Conservation (phyloP, 2,888 invertebrate genomes). For the Epinotia brunnichana region DNA sequence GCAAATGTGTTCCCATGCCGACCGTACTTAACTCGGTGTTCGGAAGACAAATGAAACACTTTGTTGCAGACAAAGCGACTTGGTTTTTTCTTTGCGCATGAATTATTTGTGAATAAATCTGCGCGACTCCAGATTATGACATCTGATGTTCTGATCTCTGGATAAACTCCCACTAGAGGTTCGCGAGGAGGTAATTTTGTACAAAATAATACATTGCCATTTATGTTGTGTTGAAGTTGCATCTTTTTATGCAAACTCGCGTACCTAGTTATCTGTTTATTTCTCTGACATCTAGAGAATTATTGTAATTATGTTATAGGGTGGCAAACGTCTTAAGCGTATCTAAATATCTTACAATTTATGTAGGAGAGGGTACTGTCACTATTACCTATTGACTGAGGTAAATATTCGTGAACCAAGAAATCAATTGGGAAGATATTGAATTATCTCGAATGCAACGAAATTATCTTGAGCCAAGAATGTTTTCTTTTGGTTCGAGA, state of each 20-base stretch:
- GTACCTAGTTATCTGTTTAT: too few relatives aligned
- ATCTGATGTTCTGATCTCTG: conserved; percentile 37
- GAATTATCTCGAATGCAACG: too few relatives aligned
- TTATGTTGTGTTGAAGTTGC: not conserved
- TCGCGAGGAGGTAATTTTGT: conserved; percentile 1
- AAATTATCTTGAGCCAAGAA: too few relatives aligned
- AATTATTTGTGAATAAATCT: conserved; percentile 52
- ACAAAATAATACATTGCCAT: not conserved
- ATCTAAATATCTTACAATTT: not conserved
- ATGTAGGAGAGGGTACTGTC: not conserved
- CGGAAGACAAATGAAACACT: conserved; percentile 60
- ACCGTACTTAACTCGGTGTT: conserved; percentile 38
- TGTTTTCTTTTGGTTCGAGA: too few relatives aligned
- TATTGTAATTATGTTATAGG: too few relatives aligned
- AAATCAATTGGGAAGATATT: too few relatives aligned
- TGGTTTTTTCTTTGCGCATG: conserved; percentile 52
- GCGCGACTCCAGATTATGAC: conserved; percentile 45
- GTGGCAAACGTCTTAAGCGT: too few relatives aligned
- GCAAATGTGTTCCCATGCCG: conserved; percentile 8
- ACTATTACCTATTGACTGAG: too few relatives aligned
- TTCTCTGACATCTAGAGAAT: too few relatives aligned
- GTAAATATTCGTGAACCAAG: too few relatives aligned
- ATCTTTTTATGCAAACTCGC: not conserved
- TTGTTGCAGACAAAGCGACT: conserved; percentile 53
- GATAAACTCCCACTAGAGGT: conserved; percentile 36